A percentile compares a stretch with the other conserved stretches of the same genome.
These are phyloP conservation scores for Acanthis flammea DNA, from an alignment of 2,797 vertebrate species.

Conservation along the genomic window DNA sequence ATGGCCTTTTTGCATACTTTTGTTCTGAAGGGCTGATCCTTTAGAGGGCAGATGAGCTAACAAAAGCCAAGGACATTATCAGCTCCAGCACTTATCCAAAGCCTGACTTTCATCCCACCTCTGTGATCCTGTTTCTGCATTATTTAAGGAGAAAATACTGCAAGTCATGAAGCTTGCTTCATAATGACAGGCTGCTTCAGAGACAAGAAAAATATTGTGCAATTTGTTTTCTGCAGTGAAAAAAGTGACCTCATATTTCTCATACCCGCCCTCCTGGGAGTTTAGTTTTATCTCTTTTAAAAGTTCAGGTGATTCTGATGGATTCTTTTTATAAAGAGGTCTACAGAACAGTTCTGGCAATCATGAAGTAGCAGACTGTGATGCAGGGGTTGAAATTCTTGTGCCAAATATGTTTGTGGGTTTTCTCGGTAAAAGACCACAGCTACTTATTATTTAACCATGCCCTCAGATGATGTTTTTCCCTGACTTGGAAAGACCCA, in stretches of 20 bases:
- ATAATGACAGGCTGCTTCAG: not conserved
- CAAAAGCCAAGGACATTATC: not conserved
- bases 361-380: rapidly evolving
- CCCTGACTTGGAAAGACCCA: not conserved
- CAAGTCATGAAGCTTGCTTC: constrained; percentile 36
- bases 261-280: not conserved
- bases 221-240: constrained; percentile 3
- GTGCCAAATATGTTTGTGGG: not conserved
- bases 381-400: not conserved
- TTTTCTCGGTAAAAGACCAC: not conserved
- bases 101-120: not conserved
- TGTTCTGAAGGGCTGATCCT: not conserved
- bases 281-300: not conserved
- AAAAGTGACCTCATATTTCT: not conserved
- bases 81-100: not conserved
- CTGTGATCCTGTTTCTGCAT: not conserved
- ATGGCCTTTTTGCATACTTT: not conserved
- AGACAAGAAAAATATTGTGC: constrained; percentile 16
- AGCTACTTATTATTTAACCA: not conserved
- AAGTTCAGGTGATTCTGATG: not conserved
- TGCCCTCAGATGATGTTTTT: not conserved
- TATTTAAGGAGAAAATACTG: constrained; percentile 28
- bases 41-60: not conserved
- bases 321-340: not conserved
- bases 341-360: not conserved